phyloP scores from a whole-genome alignment of 2,797 vertebrate genomes.

The Gallirallus australis region DNA sequence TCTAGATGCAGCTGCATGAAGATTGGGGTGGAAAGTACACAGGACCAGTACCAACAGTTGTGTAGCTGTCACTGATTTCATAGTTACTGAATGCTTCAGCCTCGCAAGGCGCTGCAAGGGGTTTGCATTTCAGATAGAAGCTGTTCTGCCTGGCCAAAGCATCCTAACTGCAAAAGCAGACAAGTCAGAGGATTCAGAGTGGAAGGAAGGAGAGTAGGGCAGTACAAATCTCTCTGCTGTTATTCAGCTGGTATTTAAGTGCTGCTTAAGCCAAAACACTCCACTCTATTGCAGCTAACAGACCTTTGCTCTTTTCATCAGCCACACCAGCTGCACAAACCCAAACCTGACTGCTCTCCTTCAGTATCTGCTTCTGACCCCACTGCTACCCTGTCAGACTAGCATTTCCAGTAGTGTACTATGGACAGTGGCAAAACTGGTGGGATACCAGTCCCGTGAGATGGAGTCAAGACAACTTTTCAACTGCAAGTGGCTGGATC shows the following conservation, averaged over 20 bases:
- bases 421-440: background rate
- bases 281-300: background rate
- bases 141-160: background rate
- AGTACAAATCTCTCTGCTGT: background rate
- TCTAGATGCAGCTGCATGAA: background rate
- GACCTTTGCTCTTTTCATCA: background rate
- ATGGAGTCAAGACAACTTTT: background rate
- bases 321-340: background rate
- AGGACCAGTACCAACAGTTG: background rate
- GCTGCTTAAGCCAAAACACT: background rate
- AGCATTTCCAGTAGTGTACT: background rate
- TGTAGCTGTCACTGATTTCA: background rate
- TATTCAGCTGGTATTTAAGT: background rate
- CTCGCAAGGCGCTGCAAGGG: background rate
- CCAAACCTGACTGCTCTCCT: background rate
- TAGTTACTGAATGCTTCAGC: background rate
- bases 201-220: background rate
- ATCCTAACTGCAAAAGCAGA: background rate
- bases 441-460: background rate
- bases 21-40: background rate
- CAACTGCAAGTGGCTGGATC: background rate
- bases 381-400: background rate
- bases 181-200: background rate
- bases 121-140: background rate
- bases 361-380: background rate